These are phyloP conservation scores for Gallinago stenura DNA, from an alignment of 2,797 vertebrate species.

Conservation along the genomic window DNA sequence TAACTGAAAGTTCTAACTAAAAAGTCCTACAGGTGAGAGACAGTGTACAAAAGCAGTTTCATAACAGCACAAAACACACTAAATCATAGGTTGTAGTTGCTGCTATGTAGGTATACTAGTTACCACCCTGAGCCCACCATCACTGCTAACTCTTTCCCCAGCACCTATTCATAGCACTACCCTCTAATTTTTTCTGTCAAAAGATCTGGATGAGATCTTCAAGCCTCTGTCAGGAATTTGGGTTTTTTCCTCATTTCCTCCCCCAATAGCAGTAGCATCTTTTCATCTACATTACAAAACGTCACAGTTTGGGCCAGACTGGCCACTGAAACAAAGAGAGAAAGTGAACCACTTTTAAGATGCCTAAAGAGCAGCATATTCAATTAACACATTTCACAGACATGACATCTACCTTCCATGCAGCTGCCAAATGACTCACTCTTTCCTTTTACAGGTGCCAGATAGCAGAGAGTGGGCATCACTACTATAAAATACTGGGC, in stretches of 20 bases:
- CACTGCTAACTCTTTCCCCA: not conserved
- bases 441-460: not conserved
- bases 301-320: not conserved
- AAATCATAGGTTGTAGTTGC: not conserved
- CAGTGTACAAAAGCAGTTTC: not conserved
- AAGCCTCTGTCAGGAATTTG: not conserved
- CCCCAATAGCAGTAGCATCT: not conserved
- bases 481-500: not conserved
- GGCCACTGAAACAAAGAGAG: not conserved
- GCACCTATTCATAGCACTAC: not conserved
- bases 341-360: not conserved
- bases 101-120: not conserved
- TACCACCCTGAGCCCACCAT: not conserved
- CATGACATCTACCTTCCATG: not conserved
- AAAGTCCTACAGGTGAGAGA: not conserved
- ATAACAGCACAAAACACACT: not conserved
- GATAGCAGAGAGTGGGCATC: not conserved
- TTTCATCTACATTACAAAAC: not conserved
- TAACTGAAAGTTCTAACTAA: not conserved
- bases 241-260: not conserved
- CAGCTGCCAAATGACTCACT: not conserved
- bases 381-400: not conserved
- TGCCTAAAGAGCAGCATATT: not conserved
- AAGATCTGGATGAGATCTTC: not conserved
- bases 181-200: not conserved